Evolutionary conservation across 2,888 invertebrate species (phyloP), one percentile per base, ranked within the genome.

Genomic region (Serripes groenlandicus): DNA sequence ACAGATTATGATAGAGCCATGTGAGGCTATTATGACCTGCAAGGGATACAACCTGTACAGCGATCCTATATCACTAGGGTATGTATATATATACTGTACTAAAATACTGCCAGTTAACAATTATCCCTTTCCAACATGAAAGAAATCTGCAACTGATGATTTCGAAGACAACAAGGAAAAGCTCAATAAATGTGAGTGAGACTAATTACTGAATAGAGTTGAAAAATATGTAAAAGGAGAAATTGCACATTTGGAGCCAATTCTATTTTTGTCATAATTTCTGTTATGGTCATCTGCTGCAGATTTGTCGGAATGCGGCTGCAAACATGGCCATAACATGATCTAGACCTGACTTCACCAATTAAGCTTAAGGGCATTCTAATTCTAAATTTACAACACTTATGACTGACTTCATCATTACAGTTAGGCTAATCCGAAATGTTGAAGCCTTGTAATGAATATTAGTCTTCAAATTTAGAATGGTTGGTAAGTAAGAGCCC

Each of bases 21-120:
- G 89, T 54, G 75, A 85, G 11, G 87, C 83, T n/a, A 72, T 83
- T 32, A 88, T 87, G 87, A 86, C 81, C 3, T 89, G 89, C 66
- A 28, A 75, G 9, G 89, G 89, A 18, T 56, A 83, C 54, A 89
- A 88, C 71, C 3, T 23, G 0, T 88, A 85, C 37, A 68, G 68
- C 21, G 34, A 70, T 23, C 42, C 75, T 3, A 42, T 56, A 18
- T 54, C 62, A 18, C 34, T 62, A 62, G 34, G 62, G 62, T 62
- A 62, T 18, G 26, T 42, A 18, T 42, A 42, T 42, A 42, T 42
- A 11, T 42, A n/a, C n/a, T n/a, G n/a, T n/a, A n/a, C n/a, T n/a
- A n/a, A n/a, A n/a, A n/a, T n/a, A n/a, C n/a, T n/a, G n/a, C n/a
- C n/a, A n/a, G n/a, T n/a, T n/a, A n/a, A n/a, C n/a, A n/a, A n/a